A percentile compares a stretch with the other conserved stretches of the same genome.
Conservation (phyloP, 2,888 invertebrate species). For the Cylloceria caligata region DNA sequence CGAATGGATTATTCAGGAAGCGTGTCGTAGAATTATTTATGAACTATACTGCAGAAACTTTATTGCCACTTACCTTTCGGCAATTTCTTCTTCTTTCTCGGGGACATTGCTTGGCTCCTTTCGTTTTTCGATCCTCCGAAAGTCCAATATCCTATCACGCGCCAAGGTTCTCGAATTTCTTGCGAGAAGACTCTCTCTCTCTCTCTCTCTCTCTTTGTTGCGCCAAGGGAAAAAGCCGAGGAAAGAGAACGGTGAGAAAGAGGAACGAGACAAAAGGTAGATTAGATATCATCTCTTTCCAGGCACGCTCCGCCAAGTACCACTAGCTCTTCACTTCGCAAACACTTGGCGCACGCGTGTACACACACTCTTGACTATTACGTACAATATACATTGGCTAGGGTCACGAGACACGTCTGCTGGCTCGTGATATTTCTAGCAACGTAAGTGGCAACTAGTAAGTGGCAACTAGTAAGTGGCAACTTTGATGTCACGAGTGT, state of each 20-base stretch:
- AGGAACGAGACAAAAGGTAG: constrained; percentile 54
- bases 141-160: constrained; percentile 54
- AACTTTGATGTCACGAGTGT: constrained; percentile 72
- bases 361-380: constrained; percentile 17
- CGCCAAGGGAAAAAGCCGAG: background rate
- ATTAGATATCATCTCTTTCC: constrained; percentile 46
- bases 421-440: constrained; percentile 67
- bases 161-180: constrained; percentile 59
- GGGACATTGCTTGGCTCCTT: constrained; percentile 3
- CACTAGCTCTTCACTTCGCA: constrained; percentile 16
- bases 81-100: background rate
- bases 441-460: constrained; percentile 68
- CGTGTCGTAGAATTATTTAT: constrained; percentile 58
- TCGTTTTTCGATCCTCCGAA: constrained; percentile 33
- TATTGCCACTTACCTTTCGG: constrained; percentile 58
- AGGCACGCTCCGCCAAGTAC: constrained; percentile 11
- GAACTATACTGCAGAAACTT: constrained; percentile 42
- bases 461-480: constrained; percentile 69
- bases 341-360: constrained; percentile 23
- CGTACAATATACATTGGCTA: constrained; percentile 45
- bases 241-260: constrained; percentile 11
- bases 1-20: constrained; percentile 49
- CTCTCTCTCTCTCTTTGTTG: background rate
- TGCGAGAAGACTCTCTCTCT: constrained; percentile 17
- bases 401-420: constrained; percentile 38